phyloP scores from a whole-genome alignment of 2,888 invertebrate species.

The Thalpophila matura region DNA sequence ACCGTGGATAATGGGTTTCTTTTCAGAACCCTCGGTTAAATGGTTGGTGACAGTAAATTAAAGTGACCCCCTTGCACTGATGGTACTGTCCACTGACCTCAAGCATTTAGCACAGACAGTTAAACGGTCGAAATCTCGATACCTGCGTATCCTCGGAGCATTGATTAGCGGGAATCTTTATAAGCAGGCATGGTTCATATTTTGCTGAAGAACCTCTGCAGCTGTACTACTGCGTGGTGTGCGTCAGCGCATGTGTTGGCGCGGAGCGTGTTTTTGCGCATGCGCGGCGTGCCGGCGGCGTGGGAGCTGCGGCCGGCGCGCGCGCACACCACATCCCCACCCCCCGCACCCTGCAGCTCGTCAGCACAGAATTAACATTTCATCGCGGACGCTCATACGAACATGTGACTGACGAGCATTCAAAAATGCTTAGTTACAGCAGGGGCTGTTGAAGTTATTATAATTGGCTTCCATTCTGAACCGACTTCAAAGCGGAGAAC shows the following conservation, averaged over 20 bases:
- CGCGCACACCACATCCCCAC: conserved; percentile 37
- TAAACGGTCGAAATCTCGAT: no score
- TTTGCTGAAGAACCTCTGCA: not conserved
- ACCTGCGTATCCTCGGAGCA: no score
- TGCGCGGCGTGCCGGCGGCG: conserved; percentile 71
- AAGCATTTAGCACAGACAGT: no score
- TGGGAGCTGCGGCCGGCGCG: conserved; percentile 72
- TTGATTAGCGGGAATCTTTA: no score
- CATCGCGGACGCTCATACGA: conserved; percentile 42
- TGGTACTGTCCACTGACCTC: no score
- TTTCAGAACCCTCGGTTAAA: no score
- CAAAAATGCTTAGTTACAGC: conserved; percentile 37
- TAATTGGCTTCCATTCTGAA: conserved; percentile 1
- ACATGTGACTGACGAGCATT: conserved; percentile 36
- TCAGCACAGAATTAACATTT: conserved; percentile 61
- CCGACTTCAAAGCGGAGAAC: not conserved
- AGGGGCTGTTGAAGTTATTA: not conserved
- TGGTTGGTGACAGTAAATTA: no score
- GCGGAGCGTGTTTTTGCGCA: conserved; percentile 62
- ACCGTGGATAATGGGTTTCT: no score
- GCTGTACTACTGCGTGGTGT: conserved; percentile 23
- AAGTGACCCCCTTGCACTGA: no score
- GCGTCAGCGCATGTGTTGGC: conserved; percentile 23
- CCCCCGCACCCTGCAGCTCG: conserved; percentile 17
- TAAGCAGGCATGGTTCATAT: not conserved